These are phyloP conservation scores for Latrodectus geometricus DNA, from an alignment of 1,140 invertebrate species.

Conservation along the genomic window DNA sequence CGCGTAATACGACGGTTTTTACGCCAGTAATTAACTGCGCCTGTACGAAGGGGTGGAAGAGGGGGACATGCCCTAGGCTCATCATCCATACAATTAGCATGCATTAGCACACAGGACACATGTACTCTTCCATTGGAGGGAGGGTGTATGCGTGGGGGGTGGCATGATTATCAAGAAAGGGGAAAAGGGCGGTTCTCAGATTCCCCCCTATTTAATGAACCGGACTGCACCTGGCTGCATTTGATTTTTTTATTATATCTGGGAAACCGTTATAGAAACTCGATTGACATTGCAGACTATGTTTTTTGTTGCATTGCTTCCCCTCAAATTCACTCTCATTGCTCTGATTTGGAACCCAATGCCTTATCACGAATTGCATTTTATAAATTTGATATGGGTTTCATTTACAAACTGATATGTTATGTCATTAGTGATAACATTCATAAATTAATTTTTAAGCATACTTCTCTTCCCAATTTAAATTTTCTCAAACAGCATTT, in stretches of 20 bases:
- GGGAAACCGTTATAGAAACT: conserved; percentile 40
- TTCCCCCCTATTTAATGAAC: conserved; percentile 17
- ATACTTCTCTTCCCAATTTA: too few species aligned
- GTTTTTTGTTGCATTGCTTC: too few species aligned
- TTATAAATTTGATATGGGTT: too few species aligned
- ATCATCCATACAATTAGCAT: conserved; percentile 62
- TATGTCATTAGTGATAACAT: too few species aligned
- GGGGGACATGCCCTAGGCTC: conserved; percentile 23
- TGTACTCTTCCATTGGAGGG: background rate
- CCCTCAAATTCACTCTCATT: too few species aligned
- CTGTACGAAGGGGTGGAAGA: conserved; percentile 1
- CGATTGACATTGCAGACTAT: background rate
- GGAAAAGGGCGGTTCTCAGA: background rate
- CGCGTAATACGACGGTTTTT: conserved; percentile 55
- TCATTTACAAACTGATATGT: too few species aligned
- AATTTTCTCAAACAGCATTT: too few species aligned
- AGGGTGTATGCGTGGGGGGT: background rate
- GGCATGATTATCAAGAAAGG: conserved; percentile 2
- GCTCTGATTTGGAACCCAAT: too few species aligned
- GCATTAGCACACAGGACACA: conserved; percentile 50
- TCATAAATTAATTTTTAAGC: too few species aligned
- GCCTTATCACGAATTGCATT: too few species aligned
- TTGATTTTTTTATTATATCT: conserved; percentile 8
- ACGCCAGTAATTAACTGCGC: conserved; percentile 52
- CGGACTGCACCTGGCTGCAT: conserved; percentile 51